Percentiles rank a stretch among this genome's conserved stretches.
Evolutionary conservation across 2,113 vertebrate species (phyloP).

Genomic region (Atractosteus spatula): DNA sequence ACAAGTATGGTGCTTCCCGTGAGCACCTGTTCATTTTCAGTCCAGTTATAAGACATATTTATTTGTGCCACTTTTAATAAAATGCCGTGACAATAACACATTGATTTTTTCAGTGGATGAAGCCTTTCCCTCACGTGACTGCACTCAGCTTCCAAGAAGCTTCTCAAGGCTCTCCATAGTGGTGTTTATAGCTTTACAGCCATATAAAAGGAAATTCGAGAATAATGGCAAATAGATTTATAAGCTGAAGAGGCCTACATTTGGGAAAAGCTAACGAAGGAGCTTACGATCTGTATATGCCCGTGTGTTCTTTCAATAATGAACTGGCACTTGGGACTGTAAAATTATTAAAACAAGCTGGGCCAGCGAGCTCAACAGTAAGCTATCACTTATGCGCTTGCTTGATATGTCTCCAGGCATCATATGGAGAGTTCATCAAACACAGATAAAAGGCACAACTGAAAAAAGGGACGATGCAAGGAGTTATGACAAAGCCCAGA

Average conservation of each 20-base stretch:
- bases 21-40: too few species aligned
- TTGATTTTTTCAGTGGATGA: not conserved
- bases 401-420: not conserved
- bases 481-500: too few species aligned
- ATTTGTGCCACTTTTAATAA: too few species aligned
- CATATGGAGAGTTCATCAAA: not conserved
- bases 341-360: not conserved
- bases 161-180: not conserved
- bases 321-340: not conserved
- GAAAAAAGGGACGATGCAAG: too few species aligned
- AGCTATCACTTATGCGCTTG: not conserved
- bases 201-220: constrained; percentile 12
- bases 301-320: not conserved
- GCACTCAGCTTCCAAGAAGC: not conserved
- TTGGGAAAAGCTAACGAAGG: not conserved
- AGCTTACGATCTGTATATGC: not conserved
- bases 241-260: not conserved
- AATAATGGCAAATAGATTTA: not conserved
- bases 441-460: too few species aligned
- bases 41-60: too few species aligned
- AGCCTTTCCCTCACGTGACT: not conserved
- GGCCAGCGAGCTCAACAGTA: not conserved
- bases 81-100: too few species aligned
- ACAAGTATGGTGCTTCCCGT: too few species aligned
- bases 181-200: not conserved